These are phyloP conservation scores for Nebria brevicollis DNA, from an alignment of 2,888 invertebrate species.

Conservation along the genomic window DNA sequence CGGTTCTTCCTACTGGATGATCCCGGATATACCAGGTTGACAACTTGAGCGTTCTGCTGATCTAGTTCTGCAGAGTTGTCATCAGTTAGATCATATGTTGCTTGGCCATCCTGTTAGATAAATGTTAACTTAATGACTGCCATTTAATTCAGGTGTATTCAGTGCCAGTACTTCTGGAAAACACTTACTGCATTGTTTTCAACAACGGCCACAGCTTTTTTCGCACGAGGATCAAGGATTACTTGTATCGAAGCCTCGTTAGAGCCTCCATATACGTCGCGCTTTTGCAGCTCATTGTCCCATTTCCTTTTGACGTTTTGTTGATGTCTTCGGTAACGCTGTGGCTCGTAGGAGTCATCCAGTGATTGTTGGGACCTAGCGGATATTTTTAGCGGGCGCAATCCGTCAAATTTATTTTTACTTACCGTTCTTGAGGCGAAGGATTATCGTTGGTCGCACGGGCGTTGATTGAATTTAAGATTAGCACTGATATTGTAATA, in stretches of 20 bases:
- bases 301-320: slow-evolving; percentile 2
- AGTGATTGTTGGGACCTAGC: slow-evolving; percentile 29
- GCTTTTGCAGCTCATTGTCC: slow-evolving; percentile 13
- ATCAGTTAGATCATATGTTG: slow-evolving; percentile 27
- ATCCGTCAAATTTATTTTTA: slow-evolving; percentile 23
- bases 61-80: slow-evolving; percentile 8
- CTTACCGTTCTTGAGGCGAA: slow-evolving; percentile 31
- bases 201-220: slow-evolving; percentile 36
- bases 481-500: slow-evolving; percentile 30
- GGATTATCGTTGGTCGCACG: slow-evolving; percentile 21
- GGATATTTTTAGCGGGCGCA: not conserved
- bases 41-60: slow-evolving; percentile 29
- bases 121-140: not conserved
- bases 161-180: not conserved
- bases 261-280: slow-evolving; percentile 20
- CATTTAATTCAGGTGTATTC: not conserved
- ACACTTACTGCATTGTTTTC: slow-evolving; percentile 34
- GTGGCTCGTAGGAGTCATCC: slow-evolving; percentile 47
- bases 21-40: slow-evolving; percentile 32
- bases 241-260: slow-evolving; percentile 32
- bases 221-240: slow-evolving; percentile 28
- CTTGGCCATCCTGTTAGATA: slow-evolving; percentile 26
- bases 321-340: slow-evolving; percentile 29
- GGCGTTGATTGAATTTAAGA: slow-evolving; percentile 5
- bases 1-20: slow-evolving; percentile 13